These are phyloP conservation scores for Ammodytes marinus DNA, from an alignment of 2,113 vertebrate genomes.

Conservation along the genomic window DNA sequence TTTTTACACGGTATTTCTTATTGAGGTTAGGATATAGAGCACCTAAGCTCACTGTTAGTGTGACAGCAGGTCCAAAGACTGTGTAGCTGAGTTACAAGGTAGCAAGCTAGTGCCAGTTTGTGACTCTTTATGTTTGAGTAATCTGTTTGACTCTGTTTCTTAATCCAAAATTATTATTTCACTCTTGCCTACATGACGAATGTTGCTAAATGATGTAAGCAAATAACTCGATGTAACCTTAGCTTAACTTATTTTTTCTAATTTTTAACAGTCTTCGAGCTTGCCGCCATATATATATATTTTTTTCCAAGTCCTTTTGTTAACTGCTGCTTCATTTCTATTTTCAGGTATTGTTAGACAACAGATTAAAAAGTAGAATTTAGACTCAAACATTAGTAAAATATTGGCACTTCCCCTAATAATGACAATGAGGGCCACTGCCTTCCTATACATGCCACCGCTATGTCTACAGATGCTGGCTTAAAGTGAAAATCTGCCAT, in stretches of 20 bases:
- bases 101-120: background rate
- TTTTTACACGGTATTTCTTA: conserved; percentile 23
- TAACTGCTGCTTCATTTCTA: background rate
- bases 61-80: background rate
- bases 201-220: background rate
- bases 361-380: background rate
- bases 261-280: background rate
- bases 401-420: background rate
- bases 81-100: background rate
- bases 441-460: background rate
- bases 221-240: no score
- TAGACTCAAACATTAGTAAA: background rate
- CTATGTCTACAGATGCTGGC: background rate
- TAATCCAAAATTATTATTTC: background rate
- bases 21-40: background rate
- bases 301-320: no score
- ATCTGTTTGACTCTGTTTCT: background rate
- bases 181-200: background rate
- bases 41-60: background rate
- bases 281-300: background rate
- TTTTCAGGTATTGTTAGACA: background rate
- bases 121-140: background rate
- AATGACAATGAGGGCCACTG: background rate
- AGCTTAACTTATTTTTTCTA: background rate
- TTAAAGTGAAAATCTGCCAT: background rate